Conservation (phyloP, 1,140 invertebrate species). For the Cydia amplana region DNA sequence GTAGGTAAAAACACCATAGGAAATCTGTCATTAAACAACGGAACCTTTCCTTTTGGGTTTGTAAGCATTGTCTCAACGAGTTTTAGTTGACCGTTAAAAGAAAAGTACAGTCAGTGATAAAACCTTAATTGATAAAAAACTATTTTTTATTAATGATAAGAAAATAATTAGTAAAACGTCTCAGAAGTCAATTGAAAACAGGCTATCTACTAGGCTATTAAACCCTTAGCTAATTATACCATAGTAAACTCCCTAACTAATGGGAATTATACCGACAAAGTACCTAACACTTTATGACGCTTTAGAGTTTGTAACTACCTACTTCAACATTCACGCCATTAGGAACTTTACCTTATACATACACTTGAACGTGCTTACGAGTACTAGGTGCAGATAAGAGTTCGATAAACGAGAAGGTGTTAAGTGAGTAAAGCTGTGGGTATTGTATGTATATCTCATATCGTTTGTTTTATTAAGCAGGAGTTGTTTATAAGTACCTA, state of each 20-base stretch:
- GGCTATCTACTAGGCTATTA: background rate
- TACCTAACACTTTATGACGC: background rate
- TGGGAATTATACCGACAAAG: background rate
- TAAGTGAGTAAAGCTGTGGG: background rate
- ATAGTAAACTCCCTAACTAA: constrained; percentile 7
- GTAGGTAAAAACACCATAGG: too few relatives aligned
- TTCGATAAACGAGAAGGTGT: background rate
- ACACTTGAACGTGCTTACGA: background rate
- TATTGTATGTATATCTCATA: background rate
- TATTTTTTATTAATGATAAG: too few relatives aligned
- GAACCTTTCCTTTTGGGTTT: too few relatives aligned
- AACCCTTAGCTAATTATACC: background rate
- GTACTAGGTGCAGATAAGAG: background rate
- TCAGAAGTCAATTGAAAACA: too few relatives aligned
- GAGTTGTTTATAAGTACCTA: too few relatives aligned
- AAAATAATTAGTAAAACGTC: too few relatives aligned
- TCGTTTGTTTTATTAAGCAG: too few relatives aligned
- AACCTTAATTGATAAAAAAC: too few relatives aligned
- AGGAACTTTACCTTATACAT: background rate
- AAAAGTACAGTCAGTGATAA: too few relatives aligned
- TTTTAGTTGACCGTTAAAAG: too few relatives aligned
- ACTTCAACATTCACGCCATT: background rate
- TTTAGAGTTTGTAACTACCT: background rate
- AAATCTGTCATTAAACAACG: too few relatives aligned
- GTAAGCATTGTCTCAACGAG: too few relatives aligned